Evolutionary conservation across 1,140 invertebrate genomes (phyloP), one percentile per base, ranked within the genome.

Genomic region (Phymastichus coffea): DNA sequence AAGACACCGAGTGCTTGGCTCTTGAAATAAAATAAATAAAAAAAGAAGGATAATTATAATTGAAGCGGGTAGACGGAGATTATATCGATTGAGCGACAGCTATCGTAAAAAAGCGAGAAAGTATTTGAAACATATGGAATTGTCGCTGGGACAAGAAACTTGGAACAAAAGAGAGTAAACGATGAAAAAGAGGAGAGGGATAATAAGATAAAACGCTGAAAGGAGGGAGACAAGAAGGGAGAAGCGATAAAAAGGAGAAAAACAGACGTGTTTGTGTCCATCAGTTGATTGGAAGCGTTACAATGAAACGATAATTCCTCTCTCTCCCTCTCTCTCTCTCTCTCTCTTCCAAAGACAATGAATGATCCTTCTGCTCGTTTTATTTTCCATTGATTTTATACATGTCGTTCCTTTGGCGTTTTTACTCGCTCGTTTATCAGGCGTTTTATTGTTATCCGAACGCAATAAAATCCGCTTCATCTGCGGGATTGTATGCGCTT

Each of bases 291-390:
- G 30, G 22, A 52, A 59, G 41, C 7, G 33, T 53, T 59, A 47
- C 46, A 46, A 53, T 46, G 40, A 59, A 52, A 53, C 30, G 8
- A 53, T 59, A 59, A 59, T 59, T 52, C n/a, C n/a, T n/a, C n/a
- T n/a, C n/a, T n/a, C n/a, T n/a, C n/a, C n/a, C n/a, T n/a, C n/a
- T n/a, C n/a, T n/a, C n/a, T n/a, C n/a, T n/a, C n/a, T n/a, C n/a
- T n/a, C n/a, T n/a, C n/a, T n/a, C 33, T 14, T 35, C 33, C 30
- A 38, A 46, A 26, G 40, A 53, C 30, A 53, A 59, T 59, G 48
- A 38, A 46, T 23, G 30, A 59, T 59, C 53, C n/a, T n/a, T n/a
- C n/a, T n/a, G n/a, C n/a, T 44, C 46, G 30, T 52, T 53, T 47
- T 47, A 46, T 59, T 59, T 33, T 15, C n/a, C 2, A 46, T 59